Evolutionary conservation across 2,113 vertebrate genomes (phyloP).

Genomic region (Mastomys coucha): DNA sequence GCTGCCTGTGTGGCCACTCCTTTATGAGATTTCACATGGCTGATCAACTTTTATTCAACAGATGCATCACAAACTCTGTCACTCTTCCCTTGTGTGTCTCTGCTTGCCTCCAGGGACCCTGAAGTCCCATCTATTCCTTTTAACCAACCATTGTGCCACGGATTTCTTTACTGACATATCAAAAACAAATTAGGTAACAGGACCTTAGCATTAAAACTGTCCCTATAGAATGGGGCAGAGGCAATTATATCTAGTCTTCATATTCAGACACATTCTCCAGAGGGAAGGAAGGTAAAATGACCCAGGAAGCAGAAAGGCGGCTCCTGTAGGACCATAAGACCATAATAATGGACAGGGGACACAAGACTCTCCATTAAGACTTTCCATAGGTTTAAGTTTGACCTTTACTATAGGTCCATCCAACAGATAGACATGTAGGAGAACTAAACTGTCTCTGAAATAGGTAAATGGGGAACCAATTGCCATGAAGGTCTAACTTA

Average conservation of each 20-base stretch:
- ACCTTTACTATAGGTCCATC: neutral
- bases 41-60: no score
- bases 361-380: neutral
- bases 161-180: no score
- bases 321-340: neutral
- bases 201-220: no score
- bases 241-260: neutral
- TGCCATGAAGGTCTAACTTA: slow-evolving; percentile 74
- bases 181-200: no score
- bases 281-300: neutral
- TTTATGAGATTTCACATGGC: no score
- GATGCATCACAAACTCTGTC: no score
- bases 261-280: neutral
- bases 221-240: neutral
- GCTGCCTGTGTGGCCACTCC: no score
- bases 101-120: no score
- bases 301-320: neutral
- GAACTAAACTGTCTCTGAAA: slow-evolving; percentile 41
- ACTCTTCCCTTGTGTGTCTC: no score
- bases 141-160: no score
- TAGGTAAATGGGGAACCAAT: slow-evolving; percentile 20
- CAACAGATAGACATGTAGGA: neutral
- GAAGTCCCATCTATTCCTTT: no score
- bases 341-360: neutral
- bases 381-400: neutral